These are phyloP conservation scores for Theocolax elegans DNA, from an alignment of 1,140 invertebrate genomes.

Conservation along the genomic window DNA sequence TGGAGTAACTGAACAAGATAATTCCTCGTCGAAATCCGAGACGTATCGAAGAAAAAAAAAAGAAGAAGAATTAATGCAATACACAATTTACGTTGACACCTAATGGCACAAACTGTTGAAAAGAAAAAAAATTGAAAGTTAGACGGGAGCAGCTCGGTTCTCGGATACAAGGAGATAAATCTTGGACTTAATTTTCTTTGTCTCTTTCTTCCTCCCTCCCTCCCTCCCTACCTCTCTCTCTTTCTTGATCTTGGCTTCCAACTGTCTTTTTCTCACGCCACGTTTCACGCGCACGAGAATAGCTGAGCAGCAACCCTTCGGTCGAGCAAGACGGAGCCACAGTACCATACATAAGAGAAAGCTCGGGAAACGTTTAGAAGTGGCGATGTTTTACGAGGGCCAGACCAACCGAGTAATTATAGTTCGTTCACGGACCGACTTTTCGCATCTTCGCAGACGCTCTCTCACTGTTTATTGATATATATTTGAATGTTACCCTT, in stretches of 20 bases:
- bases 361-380: slow-evolving; percentile 28
- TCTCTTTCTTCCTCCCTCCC: background rate
- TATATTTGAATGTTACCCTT: slow-evolving; percentile 32
- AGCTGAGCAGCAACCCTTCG: slow-evolving; percentile 21
- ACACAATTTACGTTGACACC: slow-evolving; percentile 38
- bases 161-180: slow-evolving; percentile 19
- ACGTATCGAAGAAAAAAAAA: too few species aligned
- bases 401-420: slow-evolving; percentile 38
- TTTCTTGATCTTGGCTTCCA: background rate
- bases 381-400: slow-evolving; percentile 35
- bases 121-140: background rate
- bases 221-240: background rate
- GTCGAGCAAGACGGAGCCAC: background rate
- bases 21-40: too few species aligned
- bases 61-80: slow-evolving; percentile 34
- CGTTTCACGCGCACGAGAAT: slow-evolving; percentile 9
- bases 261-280: background rate
- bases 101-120: slow-evolving; percentile 7
- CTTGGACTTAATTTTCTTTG: slow-evolving; percentile 32
- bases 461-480: slow-evolving; percentile 18
- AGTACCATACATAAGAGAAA: background rate
- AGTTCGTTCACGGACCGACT: background rate
- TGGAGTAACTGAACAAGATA: too few species aligned
- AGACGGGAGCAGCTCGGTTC: background rate
- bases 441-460: background rate